Evolutionary conservation across 2,113 vertebrate species (phyloP).

Genomic region (Thunnus maccoyii): DNA sequence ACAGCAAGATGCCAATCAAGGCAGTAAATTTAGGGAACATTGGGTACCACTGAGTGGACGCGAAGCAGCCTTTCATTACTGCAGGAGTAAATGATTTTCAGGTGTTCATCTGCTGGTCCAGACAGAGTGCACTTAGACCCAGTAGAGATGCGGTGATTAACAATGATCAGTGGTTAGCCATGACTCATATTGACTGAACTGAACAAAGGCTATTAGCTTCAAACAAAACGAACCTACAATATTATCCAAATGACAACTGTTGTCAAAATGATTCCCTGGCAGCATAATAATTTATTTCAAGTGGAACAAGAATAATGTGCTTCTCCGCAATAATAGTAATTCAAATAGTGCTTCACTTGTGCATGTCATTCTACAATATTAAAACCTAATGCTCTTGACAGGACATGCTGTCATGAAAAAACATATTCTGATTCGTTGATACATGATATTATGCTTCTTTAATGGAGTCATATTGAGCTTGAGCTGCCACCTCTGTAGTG

Average conservation of each 20-base stretch:
- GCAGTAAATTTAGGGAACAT: neutral
- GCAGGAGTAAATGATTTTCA: constrained; percentile 17
- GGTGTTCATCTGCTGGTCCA: neutral
- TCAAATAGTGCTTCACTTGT: neutral
- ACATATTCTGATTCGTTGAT: too few species aligned
- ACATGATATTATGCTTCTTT: too few species aligned
- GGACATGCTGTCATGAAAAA: too few species aligned
- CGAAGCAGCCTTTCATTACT: constrained; percentile 10
- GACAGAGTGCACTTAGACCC: neutral
- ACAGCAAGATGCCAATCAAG: neutral
- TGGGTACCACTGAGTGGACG: neutral
- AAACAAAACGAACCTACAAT: constrained; percentile 9
- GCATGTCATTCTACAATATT: neutral
- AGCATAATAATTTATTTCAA: constrained; percentile 18
- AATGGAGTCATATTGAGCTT: too few species aligned
- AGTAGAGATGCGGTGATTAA: neutral
- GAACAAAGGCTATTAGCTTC: constrained; percentile 9
- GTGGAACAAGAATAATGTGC: neutral
- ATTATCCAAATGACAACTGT: neutral
- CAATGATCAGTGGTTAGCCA: constrained; percentile 22
- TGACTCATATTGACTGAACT: constrained; percentile 30
- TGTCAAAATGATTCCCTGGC: constrained; percentile 5
- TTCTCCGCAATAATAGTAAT: neutral
- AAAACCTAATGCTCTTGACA: too few species aligned
- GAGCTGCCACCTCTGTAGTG: too few species aligned